Percentiles rank a stretch among this genome's conserved stretches.
Conservation (phyloP, 2,113 vertebrate species). For the Deroptyus accipitrinus region DNA sequence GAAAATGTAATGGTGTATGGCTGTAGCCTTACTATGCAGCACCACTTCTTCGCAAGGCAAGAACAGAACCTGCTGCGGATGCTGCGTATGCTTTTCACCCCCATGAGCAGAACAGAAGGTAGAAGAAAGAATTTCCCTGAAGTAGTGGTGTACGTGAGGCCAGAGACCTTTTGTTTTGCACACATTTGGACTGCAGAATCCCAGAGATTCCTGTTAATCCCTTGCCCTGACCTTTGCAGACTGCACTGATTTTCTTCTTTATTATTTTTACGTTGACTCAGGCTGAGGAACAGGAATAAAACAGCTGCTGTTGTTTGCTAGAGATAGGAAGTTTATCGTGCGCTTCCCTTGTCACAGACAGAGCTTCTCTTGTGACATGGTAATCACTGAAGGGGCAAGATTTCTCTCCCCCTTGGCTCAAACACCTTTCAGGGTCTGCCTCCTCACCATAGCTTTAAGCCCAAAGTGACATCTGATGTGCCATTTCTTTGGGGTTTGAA, state of each 20-base stretch:
- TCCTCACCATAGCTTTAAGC: not conserved
- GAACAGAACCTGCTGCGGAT: not conserved
- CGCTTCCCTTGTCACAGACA: not conserved
- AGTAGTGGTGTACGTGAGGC: not conserved
- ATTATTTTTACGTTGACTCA: not conserved
- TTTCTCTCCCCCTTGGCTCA: not conserved
- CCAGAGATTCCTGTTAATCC: not conserved
- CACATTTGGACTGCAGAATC: not conserved
- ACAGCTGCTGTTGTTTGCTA: not conserved
- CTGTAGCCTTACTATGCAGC: not conserved
- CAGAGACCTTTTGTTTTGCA: not conserved
- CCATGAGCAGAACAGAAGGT: not conserved
- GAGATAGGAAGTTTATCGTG: accelerated
- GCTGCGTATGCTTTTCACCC: not conserved
- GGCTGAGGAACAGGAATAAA: not conserved
- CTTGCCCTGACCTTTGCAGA: not conserved
- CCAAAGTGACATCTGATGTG: not conserved
- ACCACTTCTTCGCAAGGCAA: not conserved
- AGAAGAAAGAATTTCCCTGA: not conserved
- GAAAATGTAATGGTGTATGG: not conserved
- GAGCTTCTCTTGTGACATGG: not conserved
- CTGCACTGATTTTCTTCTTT: not conserved
- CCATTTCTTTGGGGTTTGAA: not conserved
- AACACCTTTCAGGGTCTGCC: not conserved
- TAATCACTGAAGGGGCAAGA: not conserved